A percentile compares a stretch with the other conserved stretches of the same genome.
These are phyloP conservation scores for Gymnoscelis rufifasciata DNA, from an alignment of 2,888 invertebrate species.

Conservation along the genomic window DNA sequence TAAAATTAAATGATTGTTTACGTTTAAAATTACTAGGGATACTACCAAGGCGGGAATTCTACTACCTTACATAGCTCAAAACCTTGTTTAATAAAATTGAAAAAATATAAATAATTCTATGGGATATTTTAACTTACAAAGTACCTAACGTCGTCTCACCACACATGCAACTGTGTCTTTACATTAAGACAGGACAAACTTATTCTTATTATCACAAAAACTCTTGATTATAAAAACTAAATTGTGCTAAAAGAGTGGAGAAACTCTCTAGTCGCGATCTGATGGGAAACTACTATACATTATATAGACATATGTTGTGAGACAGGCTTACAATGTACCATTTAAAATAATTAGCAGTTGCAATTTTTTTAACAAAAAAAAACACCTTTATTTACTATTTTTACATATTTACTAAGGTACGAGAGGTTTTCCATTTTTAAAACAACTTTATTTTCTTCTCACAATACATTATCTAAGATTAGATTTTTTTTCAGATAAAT, in stretches of 20 bases:
- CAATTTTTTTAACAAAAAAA: constrained; percentile 16
- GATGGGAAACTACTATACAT: constrained; percentile 66
- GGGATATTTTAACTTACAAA: constrained; percentile 24
- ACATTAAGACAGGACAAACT: constrained; percentile 43
- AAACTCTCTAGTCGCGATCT: constrained; percentile 60
- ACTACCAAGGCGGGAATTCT: constrained; percentile 17
- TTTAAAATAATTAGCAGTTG: constrained; percentile 15
- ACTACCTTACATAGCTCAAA: constrained; percentile 5
- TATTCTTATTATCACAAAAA: constrained; percentile 76
- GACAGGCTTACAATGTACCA: constrained; percentile 52
- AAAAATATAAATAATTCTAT: constrained; percentile 1
- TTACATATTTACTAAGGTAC: not conserved
- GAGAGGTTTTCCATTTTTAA: no score
- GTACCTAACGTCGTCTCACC: constrained; percentile 76
- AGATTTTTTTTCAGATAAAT: no score
- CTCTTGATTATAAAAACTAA: constrained; percentile 59
- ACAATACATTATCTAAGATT: no score
- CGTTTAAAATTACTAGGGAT: constrained; percentile 17
- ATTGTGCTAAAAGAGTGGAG: constrained; percentile 61
- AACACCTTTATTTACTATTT: not conserved
- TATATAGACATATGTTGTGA: constrained; percentile 71
- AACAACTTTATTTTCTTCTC: no score
- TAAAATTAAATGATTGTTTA: constrained; percentile 20
- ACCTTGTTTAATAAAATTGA: constrained; percentile 6
- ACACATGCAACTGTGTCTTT: constrained; percentile 76